Conservation (phyloP, 2,888 invertebrate species). For the Oxyteleia sp. region DNA sequence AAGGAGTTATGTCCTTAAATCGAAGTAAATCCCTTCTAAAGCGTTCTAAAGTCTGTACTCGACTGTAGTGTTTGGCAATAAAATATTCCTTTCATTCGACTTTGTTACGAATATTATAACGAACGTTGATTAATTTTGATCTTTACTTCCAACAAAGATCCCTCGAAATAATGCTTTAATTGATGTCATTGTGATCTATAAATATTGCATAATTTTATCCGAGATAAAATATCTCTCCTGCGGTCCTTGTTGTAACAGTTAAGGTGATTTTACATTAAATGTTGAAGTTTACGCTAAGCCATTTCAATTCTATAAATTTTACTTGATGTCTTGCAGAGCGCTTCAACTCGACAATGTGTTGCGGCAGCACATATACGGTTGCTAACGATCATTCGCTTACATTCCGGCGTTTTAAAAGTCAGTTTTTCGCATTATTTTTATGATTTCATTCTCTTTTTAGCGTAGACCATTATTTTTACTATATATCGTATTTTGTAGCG, state of each 20-base stretch:
- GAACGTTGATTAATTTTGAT: slow-evolving; percentile 3
- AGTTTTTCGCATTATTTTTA: slow-evolving; percentile 54
- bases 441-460: slow-evolving; percentile 42
- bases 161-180: slow-evolving; percentile 9
- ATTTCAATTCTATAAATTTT: slow-evolving; percentile 71
- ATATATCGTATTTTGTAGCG: not conserved
- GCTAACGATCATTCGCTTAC: slow-evolving; percentile 58
- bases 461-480: slow-evolving; percentile 29
- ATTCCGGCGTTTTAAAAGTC: slow-evolving; percentile 55
- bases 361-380: slow-evolving; percentile 33
- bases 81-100: slow-evolving; percentile 49
- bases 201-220: slow-evolving; percentile 25
- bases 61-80: slow-evolving; percentile 45
- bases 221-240: slow-evolving; percentile 15
- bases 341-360: slow-evolving; percentile 66
- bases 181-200: not conserved
- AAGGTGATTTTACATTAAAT: slow-evolving; percentile 65
- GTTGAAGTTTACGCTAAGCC: slow-evolving; percentile 42
- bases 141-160: not conserved
- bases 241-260: slow-evolving; percentile 42
- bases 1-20: slow-evolving; percentile 66
- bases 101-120: slow-evolving; percentile 27
- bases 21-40: slow-evolving; percentile 65
- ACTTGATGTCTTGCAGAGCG: slow-evolving; percentile 59
- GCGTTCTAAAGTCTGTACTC: slow-evolving; percentile 35